phyloP scores from a whole-genome alignment of 2,113 vertebrate genomes.

The Arenaria interpres region DNA sequence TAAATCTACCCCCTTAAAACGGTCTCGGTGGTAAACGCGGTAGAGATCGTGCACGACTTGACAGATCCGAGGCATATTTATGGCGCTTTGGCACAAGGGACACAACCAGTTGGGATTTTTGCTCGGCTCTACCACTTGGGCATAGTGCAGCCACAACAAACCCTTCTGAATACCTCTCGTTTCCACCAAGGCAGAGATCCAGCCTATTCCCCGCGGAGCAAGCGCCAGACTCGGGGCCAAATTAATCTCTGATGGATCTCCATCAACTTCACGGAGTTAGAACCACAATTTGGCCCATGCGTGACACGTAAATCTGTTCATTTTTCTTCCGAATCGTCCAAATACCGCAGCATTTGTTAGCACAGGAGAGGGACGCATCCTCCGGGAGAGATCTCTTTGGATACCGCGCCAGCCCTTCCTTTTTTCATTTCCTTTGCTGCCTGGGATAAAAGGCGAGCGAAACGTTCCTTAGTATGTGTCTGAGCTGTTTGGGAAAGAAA shows the following conservation, averaged over 20 bases:
- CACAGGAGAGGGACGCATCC: constrained; percentile 14
- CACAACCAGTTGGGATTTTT: constrained; percentile 31
- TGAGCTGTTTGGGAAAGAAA: constrained; percentile 32
- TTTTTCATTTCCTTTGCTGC: constrained; percentile 33
- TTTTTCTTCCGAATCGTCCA: neutral
- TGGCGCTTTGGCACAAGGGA: constrained; percentile 6
- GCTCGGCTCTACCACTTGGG: neutral
- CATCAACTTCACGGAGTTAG: constrained; percentile 3
- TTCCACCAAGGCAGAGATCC: constrained; percentile 42
- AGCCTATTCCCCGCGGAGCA: neutral
- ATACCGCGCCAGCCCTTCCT: neutral
- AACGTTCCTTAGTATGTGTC: neutral
- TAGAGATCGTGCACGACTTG: neutral
- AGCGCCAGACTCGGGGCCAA: constrained; percentile 24
- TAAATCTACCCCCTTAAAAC: neutral
- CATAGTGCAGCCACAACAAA: constrained; percentile 38
- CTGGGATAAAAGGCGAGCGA: constrained; percentile 24
- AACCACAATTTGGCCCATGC: neutral
- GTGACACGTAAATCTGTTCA: neutral
- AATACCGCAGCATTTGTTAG: constrained; percentile 5
- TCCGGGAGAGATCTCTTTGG: constrained; percentile 27
- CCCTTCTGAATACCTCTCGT: constrained; percentile 19
- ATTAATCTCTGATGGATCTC: constrained; percentile 36
- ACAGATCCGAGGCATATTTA: neutral
- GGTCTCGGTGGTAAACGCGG: neutral